Percentiles rank a stretch among this genome's conserved stretches.
These are phyloP conservation scores for Ophonus ardosiacus DNA, from an alignment of 2,888 invertebrate genomes.

Conservation along the genomic window DNA sequence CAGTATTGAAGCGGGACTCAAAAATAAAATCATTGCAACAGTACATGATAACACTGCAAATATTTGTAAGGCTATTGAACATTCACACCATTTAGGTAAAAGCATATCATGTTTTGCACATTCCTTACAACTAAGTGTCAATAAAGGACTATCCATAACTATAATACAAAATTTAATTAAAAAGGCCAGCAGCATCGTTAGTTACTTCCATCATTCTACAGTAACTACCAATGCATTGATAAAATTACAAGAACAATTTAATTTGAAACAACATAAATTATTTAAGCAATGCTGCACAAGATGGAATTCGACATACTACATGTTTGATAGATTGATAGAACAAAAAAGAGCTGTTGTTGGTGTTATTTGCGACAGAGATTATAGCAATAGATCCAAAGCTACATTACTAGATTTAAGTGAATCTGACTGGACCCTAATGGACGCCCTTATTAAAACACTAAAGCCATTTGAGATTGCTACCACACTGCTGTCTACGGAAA, in stretches of 20 bases:
- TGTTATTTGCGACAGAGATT: too few species aligned
- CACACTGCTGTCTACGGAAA: slow-evolving; percentile 28
- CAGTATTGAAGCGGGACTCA: slow-evolving; percentile 51
- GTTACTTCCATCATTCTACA: slow-evolving; percentile 61
- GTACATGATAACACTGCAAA: too few species aligned
- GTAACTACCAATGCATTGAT: slow-evolving; percentile 37
- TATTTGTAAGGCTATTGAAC: slow-evolving; percentile 1
- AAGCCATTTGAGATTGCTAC: slow-evolving; percentile 44
- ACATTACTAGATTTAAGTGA: too few species aligned
- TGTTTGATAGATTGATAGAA: slow-evolving; percentile 58
- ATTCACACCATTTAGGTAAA: slow-evolving; percentile 20
- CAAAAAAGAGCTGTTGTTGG: slow-evolving; percentile 49
- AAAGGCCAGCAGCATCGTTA: slow-evolving; percentile 55
- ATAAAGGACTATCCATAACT: slow-evolving; percentile 57
- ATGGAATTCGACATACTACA: slow-evolving; percentile 13
- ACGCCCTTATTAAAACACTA: not conserved
- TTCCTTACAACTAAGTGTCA: slow-evolving; percentile 28
- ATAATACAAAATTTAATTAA: not conserved
- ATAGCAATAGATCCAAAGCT: too few species aligned
- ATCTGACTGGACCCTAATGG: too few species aligned
- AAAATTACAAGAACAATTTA: slow-evolving; percentile 21
- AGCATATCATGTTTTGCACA: slow-evolving; percentile 52
- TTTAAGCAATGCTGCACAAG: slow-evolving; percentile 39
- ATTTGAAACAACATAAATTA: slow-evolving; percentile 47
- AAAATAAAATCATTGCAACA: slow-evolving; percentile 13